Evolutionary conservation across 2,888 invertebrate species (phyloP), one percentile per base, ranked within the genome.

Genomic region (Drepanosiphum platanoidis): DNA sequence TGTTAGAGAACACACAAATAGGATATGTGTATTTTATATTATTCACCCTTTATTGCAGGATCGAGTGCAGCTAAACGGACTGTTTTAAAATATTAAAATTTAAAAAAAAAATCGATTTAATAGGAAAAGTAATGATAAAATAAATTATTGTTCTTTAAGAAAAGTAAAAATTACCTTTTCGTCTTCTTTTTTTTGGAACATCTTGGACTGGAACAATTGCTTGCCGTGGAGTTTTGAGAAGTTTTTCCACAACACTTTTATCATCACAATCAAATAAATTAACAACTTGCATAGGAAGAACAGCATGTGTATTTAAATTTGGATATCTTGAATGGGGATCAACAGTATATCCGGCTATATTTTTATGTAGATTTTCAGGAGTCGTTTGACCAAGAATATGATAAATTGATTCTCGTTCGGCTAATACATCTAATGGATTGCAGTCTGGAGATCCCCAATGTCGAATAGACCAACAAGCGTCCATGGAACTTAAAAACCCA

Each of bases 351-450:
- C 94, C 93, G 86, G 94, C 94, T 89, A 95, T 94, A 90, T 97
- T 97, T 88, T 97, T 94, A 89, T 95, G 95, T 86, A 99, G 91
- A 89, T 98, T 98, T 90, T 98, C 97, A 0, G 98, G 97, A 0
- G 97, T 99, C 1, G 99, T 98, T 92, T 99, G 99, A 86, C 95
- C 96, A 89, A 95, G 89, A 22, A 95, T 92, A 88, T 96, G 92
- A 90, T 97, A 98, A 87, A 98, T 95, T 87, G 96, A 96, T 91
- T 99, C 99, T 70, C 99, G 92, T 90, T 99, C 98, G 0, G 98
- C 97, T 80, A 99, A 91, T 34, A 98, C 95, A 88, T 95, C 94
- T 27, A 97, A 91, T 0, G 96, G 94, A 87, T 95, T 95, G 8
- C 92, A 90, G 1, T 93, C 92, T 70, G 91, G 91, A 68, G 92